Base-by-base conservation (phyloP, 2,113 vertebrate species). In the Podilymbus podiceps region DNA sequence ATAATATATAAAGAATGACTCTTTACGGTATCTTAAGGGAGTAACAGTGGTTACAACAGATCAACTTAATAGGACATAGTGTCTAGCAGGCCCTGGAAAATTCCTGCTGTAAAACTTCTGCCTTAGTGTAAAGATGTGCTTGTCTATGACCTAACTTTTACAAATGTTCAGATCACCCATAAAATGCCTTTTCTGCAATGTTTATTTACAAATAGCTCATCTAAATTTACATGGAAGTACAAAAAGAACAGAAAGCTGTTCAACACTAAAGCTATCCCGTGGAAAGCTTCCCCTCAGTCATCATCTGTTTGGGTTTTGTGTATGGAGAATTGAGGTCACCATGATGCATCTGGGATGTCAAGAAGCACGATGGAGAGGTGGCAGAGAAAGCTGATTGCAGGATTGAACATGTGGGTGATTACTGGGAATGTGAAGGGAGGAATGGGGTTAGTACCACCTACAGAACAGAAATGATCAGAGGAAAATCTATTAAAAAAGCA, bases 1-100 rank as follows among this genome's bases (percentile, higher is more conserved):
- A 94, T 96, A 94, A 96, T 95, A 68, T 11, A 87, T 93, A 93
- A 97, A 67, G 66, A 96, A 84, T 89, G 17, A 81, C 33, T 90
- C 64, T 89, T 71, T 72, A 62, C 62, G 58, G 46, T 87, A 47
- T 85, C 92, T 86, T 87, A 30, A 75, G 90, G 88, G 86, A 97
- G 76, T 24, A 93, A 67, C 83, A 92, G 79, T 15, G 46, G 52
- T 74, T 96, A 88, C 88, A 87, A 93, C 83, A 93, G 62, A 97
- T 97, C 97, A 91, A 96, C 80, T 82, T 93, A 95, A 96, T 85
- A 95, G 73, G 49, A 78, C 73, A 79, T 15, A 87, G 55, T 82
- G 46, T 85, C 88, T 96, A 71, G 47, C 27, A 94, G 56, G 64
- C 23, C 85, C 72, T 42, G 83, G 76, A 94, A 97, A 75, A 90